Evolutionary conservation across 2,113 vertebrate genomes (phyloP).

Genomic region (Percina caprodes): DNA sequence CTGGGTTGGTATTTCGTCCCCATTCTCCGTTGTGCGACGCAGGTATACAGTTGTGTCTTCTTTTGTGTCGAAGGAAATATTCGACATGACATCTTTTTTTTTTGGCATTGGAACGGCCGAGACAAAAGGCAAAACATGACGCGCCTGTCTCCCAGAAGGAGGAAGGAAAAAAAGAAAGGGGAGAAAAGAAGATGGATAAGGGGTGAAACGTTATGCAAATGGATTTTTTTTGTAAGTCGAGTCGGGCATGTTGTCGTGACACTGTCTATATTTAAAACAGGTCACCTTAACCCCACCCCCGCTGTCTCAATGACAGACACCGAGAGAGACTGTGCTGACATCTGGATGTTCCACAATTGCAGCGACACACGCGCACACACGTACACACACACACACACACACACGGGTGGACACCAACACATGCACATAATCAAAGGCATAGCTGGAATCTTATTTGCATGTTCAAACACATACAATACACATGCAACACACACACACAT

Average conservation of each 20-base stretch:
- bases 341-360: slow-evolving; percentile 76
- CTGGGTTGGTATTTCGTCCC: slow-evolving; percentile 31
- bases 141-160: slow-evolving; percentile 58
- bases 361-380: slow-evolving; percentile 6
- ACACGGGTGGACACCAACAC: slow-evolving; percentile 49
- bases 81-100: slow-evolving; percentile 75
- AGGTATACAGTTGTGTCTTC: slow-evolving; percentile 46
- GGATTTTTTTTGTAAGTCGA: slow-evolving; percentile 76
- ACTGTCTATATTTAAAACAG: slow-evolving; percentile 88
- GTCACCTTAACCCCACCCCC: slow-evolving; percentile 84
- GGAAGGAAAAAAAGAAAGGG: slow-evolving; percentile 34
- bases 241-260: slow-evolving; percentile 84
- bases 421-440: slow-evolving; percentile 57
- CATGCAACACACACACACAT: slow-evolving; percentile 16
- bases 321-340: slow-evolving; percentile 81
- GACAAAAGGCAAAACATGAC: slow-evolving; percentile 70
- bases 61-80: slow-evolving; percentile 53
- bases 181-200: slow-evolving; percentile 56
- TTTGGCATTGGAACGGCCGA: slow-evolving; percentile 59
- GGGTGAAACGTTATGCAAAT: slow-evolving; percentile 83
- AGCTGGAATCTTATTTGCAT: slow-evolving; percentile 67
- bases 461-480: slow-evolving; percentile 54
- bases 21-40: slow-evolving; percentile 33
- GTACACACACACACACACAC: slow-evolving; percentile 27
- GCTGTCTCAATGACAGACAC: slow-evolving; percentile 81